Conservation (phyloP, 2,888 invertebrate species). For the Thysanoteuthis rhombus region DNA sequence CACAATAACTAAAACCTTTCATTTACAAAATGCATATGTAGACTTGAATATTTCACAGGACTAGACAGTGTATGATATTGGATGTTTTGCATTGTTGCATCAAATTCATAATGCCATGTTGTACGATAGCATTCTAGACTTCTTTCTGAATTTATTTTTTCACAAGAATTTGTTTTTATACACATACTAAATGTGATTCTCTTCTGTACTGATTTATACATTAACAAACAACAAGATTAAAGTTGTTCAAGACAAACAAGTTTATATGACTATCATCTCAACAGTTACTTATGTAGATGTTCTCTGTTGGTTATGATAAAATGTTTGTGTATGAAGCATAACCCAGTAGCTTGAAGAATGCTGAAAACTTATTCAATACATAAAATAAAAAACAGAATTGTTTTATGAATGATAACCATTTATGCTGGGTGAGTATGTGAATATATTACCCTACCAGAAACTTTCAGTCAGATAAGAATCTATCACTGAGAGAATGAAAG, state of each 20-base stretch:
- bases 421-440: background rate
- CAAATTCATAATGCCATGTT: background rate
- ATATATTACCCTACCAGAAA: background rate
- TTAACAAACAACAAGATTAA: background rate
- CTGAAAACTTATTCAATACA: no score
- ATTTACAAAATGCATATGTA: background rate
- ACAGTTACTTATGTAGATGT: background rate
- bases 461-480: background rate
- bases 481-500: background rate
- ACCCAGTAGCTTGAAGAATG: background rate
- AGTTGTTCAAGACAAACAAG: background rate
- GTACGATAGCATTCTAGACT: background rate
- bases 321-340: background rate
- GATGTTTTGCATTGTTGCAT: background rate
- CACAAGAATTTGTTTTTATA: background rate
- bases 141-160: background rate
- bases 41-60: background rate
- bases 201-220: background rate
- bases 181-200: background rate
- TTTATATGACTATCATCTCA: background rate
- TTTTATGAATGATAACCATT: background rate
- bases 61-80: background rate
- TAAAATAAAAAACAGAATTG: background rate
- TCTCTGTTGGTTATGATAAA: background rate
- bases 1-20: background rate